A percentile compares a stretch with the other conserved stretches of the same genome.
Evolutionary conservation across 2,888 invertebrate genomes (phyloP).

Genomic region (Argyresthia goedartella): DNA sequence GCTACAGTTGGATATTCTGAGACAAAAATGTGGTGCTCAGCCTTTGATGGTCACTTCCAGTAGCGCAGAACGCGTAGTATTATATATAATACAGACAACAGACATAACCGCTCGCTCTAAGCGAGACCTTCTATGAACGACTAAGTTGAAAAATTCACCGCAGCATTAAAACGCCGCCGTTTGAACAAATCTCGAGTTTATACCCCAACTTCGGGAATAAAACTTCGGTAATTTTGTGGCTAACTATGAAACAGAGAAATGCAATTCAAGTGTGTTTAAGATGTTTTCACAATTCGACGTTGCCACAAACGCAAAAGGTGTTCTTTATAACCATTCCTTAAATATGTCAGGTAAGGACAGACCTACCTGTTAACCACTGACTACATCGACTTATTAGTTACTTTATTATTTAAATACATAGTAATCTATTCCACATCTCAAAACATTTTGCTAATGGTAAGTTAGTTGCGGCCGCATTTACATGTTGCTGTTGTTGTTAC

Average conservation of each 20-base stretch:
- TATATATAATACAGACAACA: slow-evolving; percentile 45
- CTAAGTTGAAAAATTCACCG: no score
- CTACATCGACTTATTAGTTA: slow-evolving; percentile 60
- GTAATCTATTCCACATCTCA: slow-evolving; percentile 49
- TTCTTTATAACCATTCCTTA: slow-evolving; percentile 14
- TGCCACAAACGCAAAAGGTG: background rate
- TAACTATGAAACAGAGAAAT: slow-evolving; percentile 11
- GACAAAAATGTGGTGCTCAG: no score
- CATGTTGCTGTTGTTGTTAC: background rate
- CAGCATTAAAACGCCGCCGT: no score
- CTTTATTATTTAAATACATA: slow-evolving; percentile 37
- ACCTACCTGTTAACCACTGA: slow-evolving; percentile 64
- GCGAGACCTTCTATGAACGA: slow-evolving; percentile 7
- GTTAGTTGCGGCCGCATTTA: background rate
- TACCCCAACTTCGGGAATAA: no score
- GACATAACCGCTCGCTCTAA: slow-evolving; percentile 29
- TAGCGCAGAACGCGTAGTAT: no score
- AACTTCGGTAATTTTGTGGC: slow-evolving; percentile 6
- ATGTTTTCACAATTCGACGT: background rate
- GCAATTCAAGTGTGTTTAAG: background rate
- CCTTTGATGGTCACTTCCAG: no score
- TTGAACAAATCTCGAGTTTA: no score
- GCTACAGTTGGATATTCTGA: no score
- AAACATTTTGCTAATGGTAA: slow-evolving; percentile 46
- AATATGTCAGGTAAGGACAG: slow-evolving; percentile 50